A percentile compares a stretch with the other conserved stretches of the same genome.
phyloP scores from a whole-genome alignment of 2,888 invertebrate genomes.

The Pseudococcus longispinus region DNA sequence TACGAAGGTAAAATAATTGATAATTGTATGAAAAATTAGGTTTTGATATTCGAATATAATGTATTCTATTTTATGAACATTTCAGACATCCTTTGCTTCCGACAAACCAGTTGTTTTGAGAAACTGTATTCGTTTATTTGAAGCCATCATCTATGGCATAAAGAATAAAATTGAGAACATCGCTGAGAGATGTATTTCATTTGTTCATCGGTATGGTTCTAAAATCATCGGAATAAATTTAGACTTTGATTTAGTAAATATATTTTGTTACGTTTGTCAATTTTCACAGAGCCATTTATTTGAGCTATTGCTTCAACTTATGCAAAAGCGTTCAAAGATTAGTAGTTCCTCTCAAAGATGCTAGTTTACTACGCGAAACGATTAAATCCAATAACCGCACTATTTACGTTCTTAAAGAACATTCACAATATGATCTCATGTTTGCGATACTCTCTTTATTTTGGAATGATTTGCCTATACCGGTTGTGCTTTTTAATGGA shows the following conservation, averaged over 20 bases:
- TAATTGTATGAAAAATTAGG: not conserved
- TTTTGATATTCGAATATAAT: not conserved
- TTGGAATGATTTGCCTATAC: not conserved
- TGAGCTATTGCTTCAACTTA: not conserved
- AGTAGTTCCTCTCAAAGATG: constrained; percentile 36
- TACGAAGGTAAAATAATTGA: not conserved
- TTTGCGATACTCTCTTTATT: not conserved
- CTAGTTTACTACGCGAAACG: not conserved
- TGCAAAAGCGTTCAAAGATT: not conserved
- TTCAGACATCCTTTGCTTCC: not conserved
- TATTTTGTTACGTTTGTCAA: not conserved
- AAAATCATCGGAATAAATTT: not conserved
- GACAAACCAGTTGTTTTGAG: not conserved
- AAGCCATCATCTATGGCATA: not conserved
- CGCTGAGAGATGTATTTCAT: not conserved
- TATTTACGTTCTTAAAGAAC: constrained; percentile 7
- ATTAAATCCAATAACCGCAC: not conserved
- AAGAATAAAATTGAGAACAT: not conserved
- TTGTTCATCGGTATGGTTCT: not conserved
- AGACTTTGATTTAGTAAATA: not conserved
- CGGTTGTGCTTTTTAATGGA: constrained; percentile 6
- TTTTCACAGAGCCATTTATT: not conserved
- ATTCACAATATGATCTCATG: not conserved
- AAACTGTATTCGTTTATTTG: no score
- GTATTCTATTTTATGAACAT: not conserved